phyloP scores from a whole-genome alignment of 2,888 invertebrate species.

The Agonopterix alstromeriana region DNA sequence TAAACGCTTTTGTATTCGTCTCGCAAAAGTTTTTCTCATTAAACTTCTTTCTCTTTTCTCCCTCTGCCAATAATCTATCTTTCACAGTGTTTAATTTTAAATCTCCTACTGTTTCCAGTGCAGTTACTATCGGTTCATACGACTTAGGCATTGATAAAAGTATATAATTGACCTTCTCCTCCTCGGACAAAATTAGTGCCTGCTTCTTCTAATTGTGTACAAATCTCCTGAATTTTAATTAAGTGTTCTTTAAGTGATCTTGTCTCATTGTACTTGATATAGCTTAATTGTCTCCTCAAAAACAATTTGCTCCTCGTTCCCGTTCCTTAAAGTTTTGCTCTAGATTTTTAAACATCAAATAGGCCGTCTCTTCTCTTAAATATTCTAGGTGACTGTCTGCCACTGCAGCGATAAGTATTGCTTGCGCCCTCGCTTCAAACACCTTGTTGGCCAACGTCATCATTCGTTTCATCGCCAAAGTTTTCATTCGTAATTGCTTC shows the following conservation, averaged over 20 bases:
- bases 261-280: neutral
- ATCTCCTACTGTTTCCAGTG: no score
- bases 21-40: no score
- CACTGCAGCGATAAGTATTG: neutral
- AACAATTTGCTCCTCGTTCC: neutral
- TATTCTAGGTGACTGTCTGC: neutral
- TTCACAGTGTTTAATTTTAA: no score
- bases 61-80: no score
- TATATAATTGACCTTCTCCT: no score
- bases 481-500: no score
- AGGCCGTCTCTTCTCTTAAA: neutral
- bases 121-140: no score
- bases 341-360: neutral
- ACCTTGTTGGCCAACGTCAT: neutral
- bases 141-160: no score
- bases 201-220: conserved; percentile 1
- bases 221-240: neutral
- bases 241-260: neutral
- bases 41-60: no score
- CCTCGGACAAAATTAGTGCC: no score
- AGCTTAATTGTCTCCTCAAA: neutral
- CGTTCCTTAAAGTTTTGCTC: neutral
- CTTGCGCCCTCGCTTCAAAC: neutral
- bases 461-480: no score
- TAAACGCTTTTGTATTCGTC: no score